phyloP scores from a whole-genome alignment of 2,888 invertebrate species.

The Antheraea assamensis region DNA sequence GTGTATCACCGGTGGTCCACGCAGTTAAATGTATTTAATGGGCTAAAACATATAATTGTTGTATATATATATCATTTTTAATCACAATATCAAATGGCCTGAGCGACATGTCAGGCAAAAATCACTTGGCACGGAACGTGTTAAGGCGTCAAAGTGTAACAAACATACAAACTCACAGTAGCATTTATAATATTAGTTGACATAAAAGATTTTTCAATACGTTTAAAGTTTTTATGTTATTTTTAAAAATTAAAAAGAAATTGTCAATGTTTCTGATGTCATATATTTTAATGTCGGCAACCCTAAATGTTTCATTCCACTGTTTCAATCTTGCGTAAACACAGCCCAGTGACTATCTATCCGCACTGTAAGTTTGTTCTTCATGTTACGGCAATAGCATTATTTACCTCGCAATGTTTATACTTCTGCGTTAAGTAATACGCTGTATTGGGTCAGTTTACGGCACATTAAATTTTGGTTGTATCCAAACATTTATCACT shows the following conservation, averaged over 20 bases:
- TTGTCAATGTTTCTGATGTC: background rate
- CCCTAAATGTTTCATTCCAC: background rate
- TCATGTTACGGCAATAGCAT: conserved; percentile 28
- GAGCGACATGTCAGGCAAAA: no score
- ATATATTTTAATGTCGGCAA: background rate
- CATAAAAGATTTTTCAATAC: background rate
- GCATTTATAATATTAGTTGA: background rate
- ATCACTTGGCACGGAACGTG: no score
- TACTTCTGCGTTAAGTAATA: conserved; percentile 8
- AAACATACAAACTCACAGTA: no score
- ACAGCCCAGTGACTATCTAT: conserved; percentile 36
- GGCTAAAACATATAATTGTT: no score
- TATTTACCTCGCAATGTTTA: conserved; percentile 19
- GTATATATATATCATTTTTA: no score
- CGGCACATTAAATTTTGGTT: conserved; percentile 34
- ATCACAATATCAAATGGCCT: no score
- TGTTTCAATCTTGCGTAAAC: conserved; percentile 45
- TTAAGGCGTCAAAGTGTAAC: no score
- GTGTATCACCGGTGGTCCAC: no score
- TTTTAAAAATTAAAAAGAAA: background rate
- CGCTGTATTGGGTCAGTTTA: conserved; percentile 38
- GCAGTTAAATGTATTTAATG: no score
- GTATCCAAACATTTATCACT: conserved; percentile 39
- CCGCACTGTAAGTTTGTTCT: conserved; percentile 36
- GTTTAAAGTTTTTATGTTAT: background rate